Base-by-base conservation (phyloP, 2,888 invertebrate species). In the Anarsia innoxiella region DNA sequence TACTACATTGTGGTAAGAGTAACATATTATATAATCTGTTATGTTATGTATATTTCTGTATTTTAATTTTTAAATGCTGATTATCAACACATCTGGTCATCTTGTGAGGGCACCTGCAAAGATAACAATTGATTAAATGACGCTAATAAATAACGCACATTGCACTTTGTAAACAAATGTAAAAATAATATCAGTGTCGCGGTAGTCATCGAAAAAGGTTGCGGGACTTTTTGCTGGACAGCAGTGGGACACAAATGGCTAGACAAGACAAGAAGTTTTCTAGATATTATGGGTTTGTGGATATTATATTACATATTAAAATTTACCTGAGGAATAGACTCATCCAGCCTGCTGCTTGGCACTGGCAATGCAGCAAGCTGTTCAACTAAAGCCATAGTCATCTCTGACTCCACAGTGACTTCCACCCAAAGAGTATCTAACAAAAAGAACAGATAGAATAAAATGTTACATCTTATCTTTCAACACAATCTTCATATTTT, bases 371-470 rank as follows among this genome's bases (percentile, higher is more conserved):
- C 82, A 45, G 84, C 84, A 36, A 94, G 76, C 71, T 93, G 93
- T 70, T 94, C 92, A 40, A 93, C 93, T 40, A 94, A 84, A 37
- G 91, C 93, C 72, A 94, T 86, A 23, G 94, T 90, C 49, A 93
- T 93, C 62, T 90, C 90, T 57, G 93, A 93, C 45, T 91, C 93
- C 23, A 95, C 95, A 30, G 89, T 90, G 34, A 95, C 83, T 64
- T 94, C 92, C 45, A 91, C 90, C 92, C 92, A 93, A 63, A 95
- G 89, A 39, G 91, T 88, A 74, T 95, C 94, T 94, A 70, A 39
- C 78, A 80, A 16, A 3, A 19, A 19, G 4, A 3, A 19, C 19
- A n/a, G n/a, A n/a, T n/a, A n/a, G n/a, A n/a, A n/a, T n/a, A n/a
- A n/a, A n/a, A n/a, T n/a, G n/a, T n/a, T n/a, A n/a, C n/a, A n/a